These are phyloP conservation scores for Seriola aureovittata DNA, from an alignment of 2,113 vertebrate species.

Conservation along the genomic window DNA sequence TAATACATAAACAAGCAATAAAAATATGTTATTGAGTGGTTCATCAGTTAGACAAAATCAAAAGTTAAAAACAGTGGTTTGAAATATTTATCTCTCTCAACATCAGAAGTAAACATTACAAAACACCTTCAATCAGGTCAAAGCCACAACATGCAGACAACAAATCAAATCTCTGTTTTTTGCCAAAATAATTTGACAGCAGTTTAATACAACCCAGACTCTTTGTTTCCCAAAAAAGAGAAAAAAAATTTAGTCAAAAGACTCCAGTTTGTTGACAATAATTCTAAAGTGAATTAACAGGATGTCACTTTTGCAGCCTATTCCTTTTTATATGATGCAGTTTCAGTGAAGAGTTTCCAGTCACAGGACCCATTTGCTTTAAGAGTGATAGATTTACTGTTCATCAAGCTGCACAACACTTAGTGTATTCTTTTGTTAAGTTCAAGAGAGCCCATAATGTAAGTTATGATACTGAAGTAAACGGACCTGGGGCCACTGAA, in stretches of 20 bases:
- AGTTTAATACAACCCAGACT: neutral
- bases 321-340: neutral
- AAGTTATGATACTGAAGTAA: slow-evolving; percentile 33
- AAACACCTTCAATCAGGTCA: neutral
- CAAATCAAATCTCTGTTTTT: neutral
- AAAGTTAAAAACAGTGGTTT: neutral
- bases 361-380: neutral
- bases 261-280: no score
- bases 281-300: neutral
- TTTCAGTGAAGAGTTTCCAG: neutral
- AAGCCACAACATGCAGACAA: neutral
- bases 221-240: neutral
- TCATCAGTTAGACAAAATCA: neutral
- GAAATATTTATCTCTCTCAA: neutral
- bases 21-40: neutral
- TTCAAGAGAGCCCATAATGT: slow-evolving; percentile 24
- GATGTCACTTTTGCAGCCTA: neutral
- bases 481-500: slow-evolving; percentile 14
- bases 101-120: neutral
- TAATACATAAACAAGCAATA: neutral
- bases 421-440: slow-evolving; percentile 7
- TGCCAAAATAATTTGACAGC: neutral
- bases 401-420: slow-evolving; percentile 27
- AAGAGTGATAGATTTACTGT: neutral
- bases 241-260: no score